A percentile compares a stretch with the other conserved stretches of the same genome.
These are phyloP conservation scores for Forbesichthys agassizii DNA, from an alignment of 2,113 vertebrate genomes.

Conservation along the genomic window DNA sequence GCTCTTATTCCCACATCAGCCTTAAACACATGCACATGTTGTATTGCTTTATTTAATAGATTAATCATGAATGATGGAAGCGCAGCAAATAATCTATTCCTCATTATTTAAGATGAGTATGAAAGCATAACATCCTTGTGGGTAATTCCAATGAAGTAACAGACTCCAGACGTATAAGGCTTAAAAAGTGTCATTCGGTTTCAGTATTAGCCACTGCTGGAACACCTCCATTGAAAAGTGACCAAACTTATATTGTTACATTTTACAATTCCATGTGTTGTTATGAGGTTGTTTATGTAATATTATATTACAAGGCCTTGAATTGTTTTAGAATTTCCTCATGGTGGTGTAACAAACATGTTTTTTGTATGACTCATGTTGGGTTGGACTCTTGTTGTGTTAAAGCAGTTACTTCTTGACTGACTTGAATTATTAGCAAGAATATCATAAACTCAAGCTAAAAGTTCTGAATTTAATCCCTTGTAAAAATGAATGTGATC, in stretches of 20 bases:
- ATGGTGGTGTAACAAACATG: not conserved
- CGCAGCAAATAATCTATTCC: too few relatives aligned
- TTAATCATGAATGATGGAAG: too few relatives aligned
- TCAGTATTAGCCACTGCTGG: conserved; percentile 29
- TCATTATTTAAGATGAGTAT: not conserved
- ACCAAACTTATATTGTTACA: conserved; percentile 26
- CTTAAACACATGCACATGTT: too few relatives aligned
- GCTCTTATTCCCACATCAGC: too few relatives aligned
- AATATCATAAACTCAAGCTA: not conserved
- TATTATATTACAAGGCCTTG: too few relatives aligned
- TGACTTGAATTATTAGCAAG: conserved; percentile 37
- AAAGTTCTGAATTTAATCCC: conserved; percentile 11
- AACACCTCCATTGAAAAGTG: conserved; percentile 1
- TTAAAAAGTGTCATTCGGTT: not conserved
- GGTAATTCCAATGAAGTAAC: not conserved
- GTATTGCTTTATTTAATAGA: too few relatives aligned
- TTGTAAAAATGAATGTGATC: conserved; percentile 52
- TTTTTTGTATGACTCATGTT: conserved; percentile 64
- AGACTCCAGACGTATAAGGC: not conserved
- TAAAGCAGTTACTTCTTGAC: conserved; percentile 80
- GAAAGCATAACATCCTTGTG: not conserved
- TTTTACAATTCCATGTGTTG: not conserved
- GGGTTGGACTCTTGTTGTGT: conserved; percentile 49
- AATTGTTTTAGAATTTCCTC: conserved; percentile 2
- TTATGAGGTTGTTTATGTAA: not conserved